phyloP scores from a whole-genome alignment of 2,113 vertebrate genomes.

The Chamaetylas fuelleborni region DNA sequence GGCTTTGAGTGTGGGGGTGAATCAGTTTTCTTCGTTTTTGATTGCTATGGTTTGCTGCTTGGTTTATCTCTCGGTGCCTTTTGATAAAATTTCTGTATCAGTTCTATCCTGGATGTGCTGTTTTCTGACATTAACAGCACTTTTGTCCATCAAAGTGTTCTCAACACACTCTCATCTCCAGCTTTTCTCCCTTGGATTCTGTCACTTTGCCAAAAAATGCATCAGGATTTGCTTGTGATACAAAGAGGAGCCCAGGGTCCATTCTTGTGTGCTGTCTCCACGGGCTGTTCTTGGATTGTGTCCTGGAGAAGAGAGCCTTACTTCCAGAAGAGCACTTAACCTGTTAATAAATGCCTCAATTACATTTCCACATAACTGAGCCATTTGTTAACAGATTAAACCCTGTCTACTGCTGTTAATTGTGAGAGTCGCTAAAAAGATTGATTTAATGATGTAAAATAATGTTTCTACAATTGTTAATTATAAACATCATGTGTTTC shows the following conservation, averaged over 20 bases:
- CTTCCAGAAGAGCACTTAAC: neutral
- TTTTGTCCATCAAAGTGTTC: neutral
- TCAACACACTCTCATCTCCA: neutral
- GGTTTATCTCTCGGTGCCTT: neutral
- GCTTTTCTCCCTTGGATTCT: neutral
- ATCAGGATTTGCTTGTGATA: neutral
- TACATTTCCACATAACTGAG: neutral
- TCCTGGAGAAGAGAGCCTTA: neutral
- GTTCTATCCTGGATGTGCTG: neutral
- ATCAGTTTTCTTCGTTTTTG: neutral
- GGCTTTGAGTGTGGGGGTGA: neutral
- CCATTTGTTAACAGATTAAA: neutral
- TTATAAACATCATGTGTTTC: neutral
- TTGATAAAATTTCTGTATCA: neutral
- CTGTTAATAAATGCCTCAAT: neutral
- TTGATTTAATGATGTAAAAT: neutral
- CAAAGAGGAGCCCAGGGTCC: neutral
- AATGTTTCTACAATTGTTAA: neutral
- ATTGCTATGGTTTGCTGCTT: neutral
- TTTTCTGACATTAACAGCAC: neutral
- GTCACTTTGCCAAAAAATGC: constrained; percentile 24
- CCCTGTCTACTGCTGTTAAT: neutral
- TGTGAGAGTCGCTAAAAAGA: neutral
- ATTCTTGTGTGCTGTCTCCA: neutral
- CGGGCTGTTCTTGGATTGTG: neutral